Evolutionary conservation across 2,888 invertebrate species (phyloP), one percentile per base, ranked within the genome.

Genomic region (Caenorhabditis uteleia): DNA sequence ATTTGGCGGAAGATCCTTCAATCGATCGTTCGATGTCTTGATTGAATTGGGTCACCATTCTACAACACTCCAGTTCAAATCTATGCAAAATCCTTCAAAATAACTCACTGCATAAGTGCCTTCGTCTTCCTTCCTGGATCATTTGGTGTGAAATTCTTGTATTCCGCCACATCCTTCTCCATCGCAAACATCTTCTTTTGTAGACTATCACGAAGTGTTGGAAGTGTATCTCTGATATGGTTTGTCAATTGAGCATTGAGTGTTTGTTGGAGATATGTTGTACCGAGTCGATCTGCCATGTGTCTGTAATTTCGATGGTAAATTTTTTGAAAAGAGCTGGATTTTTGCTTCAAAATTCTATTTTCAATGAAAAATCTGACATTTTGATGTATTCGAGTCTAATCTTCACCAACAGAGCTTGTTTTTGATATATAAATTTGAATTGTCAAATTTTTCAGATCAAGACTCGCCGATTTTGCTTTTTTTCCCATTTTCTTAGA

Each of bases 111-210:
- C 84, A 98, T 87, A 94, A 98, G 95, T 73, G 97, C 95, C 87
- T 98, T 98, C 34, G 97, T 97, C 87, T 97, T 97, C 83, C 97
- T 91, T 58, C 94, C 90, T 20, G 97, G 95, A 87, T 98, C 98
- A 84, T 97, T 95, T 0, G 95, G 95, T 83, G 93, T 88, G 85
- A 95, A 95, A 87, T 97, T 91, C 87, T 95, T 95, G 87, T 93
- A 98, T 85, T 98, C 95, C 81, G 95, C 95, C 14, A 98, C 97
- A 85, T 98, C 98, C 85, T 95, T 97, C 86, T 98, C 97, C 79
- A 98, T 87, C n/a, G 92, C 88, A 46, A 97, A 88, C 84, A 92
- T 87, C 85, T 98, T 97, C 84, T 94, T 93, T 87, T 97, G 97
- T 75, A 98, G 87, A 85, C 92, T 92, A 85, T 97, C 97, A n/a